These are phyloP conservation scores for Arenaria interpres DNA, from an alignment of 2,113 vertebrate genomes.

Conservation along the genomic window DNA sequence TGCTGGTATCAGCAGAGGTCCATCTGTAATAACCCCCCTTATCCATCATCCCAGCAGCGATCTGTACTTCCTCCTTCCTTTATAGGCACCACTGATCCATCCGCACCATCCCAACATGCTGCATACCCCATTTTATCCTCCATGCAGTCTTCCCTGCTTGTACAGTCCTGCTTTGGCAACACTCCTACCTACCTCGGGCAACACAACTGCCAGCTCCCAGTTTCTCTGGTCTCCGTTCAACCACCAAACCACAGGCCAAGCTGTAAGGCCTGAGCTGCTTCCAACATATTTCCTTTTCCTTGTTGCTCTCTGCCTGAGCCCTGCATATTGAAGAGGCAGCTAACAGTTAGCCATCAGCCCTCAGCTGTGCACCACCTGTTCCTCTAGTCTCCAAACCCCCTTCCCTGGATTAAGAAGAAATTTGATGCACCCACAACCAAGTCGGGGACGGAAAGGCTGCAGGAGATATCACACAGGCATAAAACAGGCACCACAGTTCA, in stretches of 20 bases:
- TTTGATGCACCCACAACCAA: background rate
- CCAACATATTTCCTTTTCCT: background rate
- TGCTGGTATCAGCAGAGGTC: background rate
- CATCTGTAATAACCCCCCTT: background rate
- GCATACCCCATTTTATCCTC: background rate
- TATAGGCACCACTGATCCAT: background rate
- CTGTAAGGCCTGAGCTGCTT: background rate
- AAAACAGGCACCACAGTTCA: background rate
- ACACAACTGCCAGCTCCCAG: background rate
- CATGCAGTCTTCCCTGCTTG: background rate
- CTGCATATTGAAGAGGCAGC: background rate
- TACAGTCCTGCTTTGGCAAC: background rate
- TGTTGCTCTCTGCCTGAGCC: background rate
- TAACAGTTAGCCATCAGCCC: slow-evolving; percentile 4
- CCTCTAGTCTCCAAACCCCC: background rate
- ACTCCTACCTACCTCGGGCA: background rate
- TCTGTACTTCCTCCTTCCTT: background rate
- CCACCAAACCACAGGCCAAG: background rate
- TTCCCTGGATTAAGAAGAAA: background rate
- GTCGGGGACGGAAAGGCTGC: background rate
- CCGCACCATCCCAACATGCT: background rate
- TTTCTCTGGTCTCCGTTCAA: background rate
- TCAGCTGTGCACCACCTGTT: slow-evolving; percentile 54
- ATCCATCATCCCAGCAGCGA: background rate
- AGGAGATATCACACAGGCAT: background rate